Evolutionary conservation across 2,113 vertebrate genomes (phyloP).

Genomic region (Phodopus roborovskii): DNA sequence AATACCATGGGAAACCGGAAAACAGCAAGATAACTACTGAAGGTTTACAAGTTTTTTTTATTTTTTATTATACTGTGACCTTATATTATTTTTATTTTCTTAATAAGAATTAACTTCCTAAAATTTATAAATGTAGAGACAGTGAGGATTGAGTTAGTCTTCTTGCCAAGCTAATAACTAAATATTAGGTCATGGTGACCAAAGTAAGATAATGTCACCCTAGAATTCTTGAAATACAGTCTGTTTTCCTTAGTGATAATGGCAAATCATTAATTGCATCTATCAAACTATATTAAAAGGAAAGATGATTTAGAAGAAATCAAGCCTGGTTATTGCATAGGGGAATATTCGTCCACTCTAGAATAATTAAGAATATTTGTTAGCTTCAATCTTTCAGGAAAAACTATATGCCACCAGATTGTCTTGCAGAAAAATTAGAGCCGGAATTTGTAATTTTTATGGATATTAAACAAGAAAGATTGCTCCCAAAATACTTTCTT

Average conservation of each 20-base stretch:
- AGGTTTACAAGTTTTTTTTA: conserved; percentile 30
- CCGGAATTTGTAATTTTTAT: background rate
- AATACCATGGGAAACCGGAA: background rate
- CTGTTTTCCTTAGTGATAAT: background rate
- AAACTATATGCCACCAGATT: background rate
- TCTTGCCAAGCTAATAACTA: conserved; percentile 33
- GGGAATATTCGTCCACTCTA: background rate
- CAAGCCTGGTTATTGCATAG: background rate
- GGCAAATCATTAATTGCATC: background rate
- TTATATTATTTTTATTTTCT: conserved; percentile 1
- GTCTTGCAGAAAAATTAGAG: background rate
- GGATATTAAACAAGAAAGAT: background rate
- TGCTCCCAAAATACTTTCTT: background rate
- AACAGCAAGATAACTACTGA: background rate
- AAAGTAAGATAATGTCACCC: background rate
- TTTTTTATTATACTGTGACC: background rate
- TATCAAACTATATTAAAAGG: background rate
- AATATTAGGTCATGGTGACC: conserved; percentile 34
- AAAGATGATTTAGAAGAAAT: background rate
- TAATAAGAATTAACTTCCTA: background rate
- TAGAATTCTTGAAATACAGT: conserved; percentile 29
- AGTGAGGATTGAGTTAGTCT: background rate
- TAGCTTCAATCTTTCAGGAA: background rate
- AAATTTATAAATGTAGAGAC: background rate
- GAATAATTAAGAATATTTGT: background rate